Base-by-base conservation (phyloP, 1,140 invertebrate species). In the Drosophila nebulosa region DNA sequence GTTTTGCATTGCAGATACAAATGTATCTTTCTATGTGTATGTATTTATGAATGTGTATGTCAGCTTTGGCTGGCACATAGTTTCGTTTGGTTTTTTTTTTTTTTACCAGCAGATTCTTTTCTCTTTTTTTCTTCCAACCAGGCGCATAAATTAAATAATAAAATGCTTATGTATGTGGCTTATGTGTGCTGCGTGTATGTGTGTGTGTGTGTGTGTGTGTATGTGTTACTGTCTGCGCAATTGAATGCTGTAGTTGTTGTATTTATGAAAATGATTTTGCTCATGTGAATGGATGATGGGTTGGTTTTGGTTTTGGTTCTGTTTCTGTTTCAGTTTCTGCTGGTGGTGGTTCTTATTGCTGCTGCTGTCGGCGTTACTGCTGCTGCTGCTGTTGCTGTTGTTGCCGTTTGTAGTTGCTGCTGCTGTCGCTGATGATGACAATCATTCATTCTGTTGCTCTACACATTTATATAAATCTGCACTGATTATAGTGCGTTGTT, bases 131-230 rank as follows among this genome's bases (percentile, higher is more conserved):
- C 75, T 70, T 76, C 75, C 70, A 76, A 71, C 70, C 77, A 66
- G 52, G 53, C 74, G 78, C 81, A 90, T 90, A 90, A 90, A 90
- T 90, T 90, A 90, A 90, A 86, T 90, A 90, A 90, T 90, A 90
- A 90, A 90, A 77, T 72, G 61, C 50, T 68, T 65, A 32, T 81
- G 51, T 74, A 56, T 76, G n/a, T n/a, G n/a, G 68, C 69, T 56
- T 57, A 16, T 50, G 21, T 16, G 39, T 62, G 70, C n/a, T 73
- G 56, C 66, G 68, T 69, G 69, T 61, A 64, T 58, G 64, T 84
- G 79, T 73, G 56, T 74, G 55, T 63, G 36, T 70, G 50, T 64
- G 35, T 64, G 53, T 76, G 53, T 71, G 36, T 68, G 64, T 64
- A 50, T 69, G 61, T 62, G 56, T 62, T 58, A 74, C 60, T 74